Conservation (phyloP, 1,140 invertebrate genomes). For the Tetramorium alpestre region DNA sequence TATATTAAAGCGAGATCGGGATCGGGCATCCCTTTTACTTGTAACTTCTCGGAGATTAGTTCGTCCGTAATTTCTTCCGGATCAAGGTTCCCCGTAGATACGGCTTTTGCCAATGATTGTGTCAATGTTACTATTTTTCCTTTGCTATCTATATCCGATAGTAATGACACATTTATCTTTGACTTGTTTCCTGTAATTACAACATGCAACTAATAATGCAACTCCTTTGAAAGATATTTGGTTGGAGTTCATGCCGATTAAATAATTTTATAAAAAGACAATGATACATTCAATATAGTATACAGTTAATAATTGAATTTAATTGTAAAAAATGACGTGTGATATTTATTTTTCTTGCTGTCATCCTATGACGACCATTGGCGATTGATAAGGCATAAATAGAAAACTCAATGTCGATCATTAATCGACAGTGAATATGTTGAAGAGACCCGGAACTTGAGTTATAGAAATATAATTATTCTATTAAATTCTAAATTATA, state of each 20-base stretch:
- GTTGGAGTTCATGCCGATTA: no score
- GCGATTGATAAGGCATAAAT: no score
- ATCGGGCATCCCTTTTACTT: constrained; percentile 86
- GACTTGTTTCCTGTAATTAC: constrained; percentile 70
- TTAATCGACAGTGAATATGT: no score
- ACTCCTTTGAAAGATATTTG: constrained; percentile 6
- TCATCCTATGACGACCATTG: no score
- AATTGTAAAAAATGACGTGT: no score
- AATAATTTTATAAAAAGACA: no score
- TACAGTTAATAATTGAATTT: no score
- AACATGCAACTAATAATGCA: not conserved
- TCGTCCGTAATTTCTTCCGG: constrained; percentile 83
- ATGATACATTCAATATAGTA: no score
- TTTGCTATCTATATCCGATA: constrained; percentile 86
- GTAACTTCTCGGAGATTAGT: constrained; percentile 85
- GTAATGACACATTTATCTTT: constrained; percentile 85
- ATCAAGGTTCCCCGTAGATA: constrained; percentile 75
- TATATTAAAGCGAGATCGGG: constrained; percentile 89
- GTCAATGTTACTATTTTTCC: constrained; percentile 84
- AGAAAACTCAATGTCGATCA: no score
- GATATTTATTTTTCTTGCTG: no score
- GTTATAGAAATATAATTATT: not conserved
- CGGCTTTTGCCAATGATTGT: constrained; percentile 80
- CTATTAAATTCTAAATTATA: not conserved
- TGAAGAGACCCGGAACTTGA: not conserved